Percentiles rank a stretch among this genome's conserved stretches.
Evolutionary conservation across 2,113 vertebrate genomes (phyloP).

Genomic region (Aythya baeri): DNA sequence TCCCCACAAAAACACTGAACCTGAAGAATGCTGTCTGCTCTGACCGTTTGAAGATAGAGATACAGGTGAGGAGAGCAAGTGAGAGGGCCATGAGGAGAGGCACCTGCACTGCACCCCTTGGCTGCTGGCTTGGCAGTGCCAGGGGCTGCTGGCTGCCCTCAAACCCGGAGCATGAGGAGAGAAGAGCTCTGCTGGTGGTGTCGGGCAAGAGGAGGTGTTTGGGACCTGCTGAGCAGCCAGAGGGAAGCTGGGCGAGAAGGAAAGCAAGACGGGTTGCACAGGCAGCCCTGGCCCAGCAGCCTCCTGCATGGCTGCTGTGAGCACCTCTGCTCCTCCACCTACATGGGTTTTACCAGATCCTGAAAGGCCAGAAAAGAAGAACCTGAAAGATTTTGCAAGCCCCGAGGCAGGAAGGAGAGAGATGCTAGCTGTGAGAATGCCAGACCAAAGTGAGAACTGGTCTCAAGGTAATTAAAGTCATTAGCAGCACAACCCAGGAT

Average conservation of each 20-base stretch:
- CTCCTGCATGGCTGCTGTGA: not conserved
- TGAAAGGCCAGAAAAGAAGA: not conserved
- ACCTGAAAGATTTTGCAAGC: not conserved
- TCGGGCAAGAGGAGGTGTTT: accelerated
- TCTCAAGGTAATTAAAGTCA: not conserved
- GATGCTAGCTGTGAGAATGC: not conserved
- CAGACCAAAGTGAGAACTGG: not conserved
- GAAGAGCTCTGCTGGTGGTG: not conserved
- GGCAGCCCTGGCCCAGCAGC: no score
- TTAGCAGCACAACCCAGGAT: not conserved
- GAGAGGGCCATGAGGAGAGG: not conserved
- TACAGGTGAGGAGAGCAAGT: not conserved
- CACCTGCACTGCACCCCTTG: not conserved
- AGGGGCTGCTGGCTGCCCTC: not conserved
- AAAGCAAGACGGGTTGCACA: accelerated
- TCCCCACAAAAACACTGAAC: not conserved
- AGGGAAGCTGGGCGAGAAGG: not conserved
- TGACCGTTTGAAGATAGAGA: not conserved
- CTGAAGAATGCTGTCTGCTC: not conserved
- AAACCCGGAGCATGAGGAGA: not conserved
- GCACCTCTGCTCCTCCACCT: not conserved
- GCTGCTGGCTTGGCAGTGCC: not conserved
- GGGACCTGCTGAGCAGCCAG: not conserved
- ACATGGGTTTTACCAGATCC: conserved; percentile 8
- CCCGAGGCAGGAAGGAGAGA: not conserved